Percentiles rank a stretch among this genome's conserved stretches.
Conservation (phyloP, 2,797 vertebrate species). For the Petrocephalus sullivani region DNA sequence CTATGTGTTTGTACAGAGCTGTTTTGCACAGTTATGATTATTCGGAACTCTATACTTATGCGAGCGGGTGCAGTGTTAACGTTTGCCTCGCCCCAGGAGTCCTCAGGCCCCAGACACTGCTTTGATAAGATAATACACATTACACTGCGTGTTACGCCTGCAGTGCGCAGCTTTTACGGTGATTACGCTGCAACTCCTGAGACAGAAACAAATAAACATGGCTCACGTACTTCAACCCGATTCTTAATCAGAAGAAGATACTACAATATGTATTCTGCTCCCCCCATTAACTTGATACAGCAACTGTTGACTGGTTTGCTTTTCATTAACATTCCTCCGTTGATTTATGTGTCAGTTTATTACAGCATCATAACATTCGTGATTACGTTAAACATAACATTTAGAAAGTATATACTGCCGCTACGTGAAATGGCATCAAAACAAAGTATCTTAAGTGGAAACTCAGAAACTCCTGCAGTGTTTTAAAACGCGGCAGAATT, state of each 20-base stretch:
- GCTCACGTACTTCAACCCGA: background rate
- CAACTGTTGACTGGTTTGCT: conserved; percentile 26
- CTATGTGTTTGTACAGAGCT: background rate
- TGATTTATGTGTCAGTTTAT: conserved; percentile 20
- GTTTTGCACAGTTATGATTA: conserved; percentile 7
- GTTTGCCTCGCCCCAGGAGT: background rate
- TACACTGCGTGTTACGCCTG: background rate
- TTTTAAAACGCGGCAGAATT: background rate
- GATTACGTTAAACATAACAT: conserved; percentile 19
- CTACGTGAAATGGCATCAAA: background rate
- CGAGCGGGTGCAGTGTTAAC: background rate
- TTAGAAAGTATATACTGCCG: background rate
- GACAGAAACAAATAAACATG: conserved; percentile 18
- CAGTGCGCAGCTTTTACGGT: background rate
- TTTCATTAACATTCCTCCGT: conserved; percentile 12
- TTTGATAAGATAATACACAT: background rate
- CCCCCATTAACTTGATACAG: conserved; percentile 13
- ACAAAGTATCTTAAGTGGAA: background rate
- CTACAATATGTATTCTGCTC: background rate
- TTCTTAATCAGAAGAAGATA: conserved; percentile 23
- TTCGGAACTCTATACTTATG: background rate
- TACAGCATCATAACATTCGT: conserved; percentile 23
- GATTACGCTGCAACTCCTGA: background rate
- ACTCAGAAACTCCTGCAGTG: background rate
- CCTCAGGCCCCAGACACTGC: background rate